Conservation (phyloP, 2,888 invertebrate genomes). For the Euplexia lucipara region DNA sequence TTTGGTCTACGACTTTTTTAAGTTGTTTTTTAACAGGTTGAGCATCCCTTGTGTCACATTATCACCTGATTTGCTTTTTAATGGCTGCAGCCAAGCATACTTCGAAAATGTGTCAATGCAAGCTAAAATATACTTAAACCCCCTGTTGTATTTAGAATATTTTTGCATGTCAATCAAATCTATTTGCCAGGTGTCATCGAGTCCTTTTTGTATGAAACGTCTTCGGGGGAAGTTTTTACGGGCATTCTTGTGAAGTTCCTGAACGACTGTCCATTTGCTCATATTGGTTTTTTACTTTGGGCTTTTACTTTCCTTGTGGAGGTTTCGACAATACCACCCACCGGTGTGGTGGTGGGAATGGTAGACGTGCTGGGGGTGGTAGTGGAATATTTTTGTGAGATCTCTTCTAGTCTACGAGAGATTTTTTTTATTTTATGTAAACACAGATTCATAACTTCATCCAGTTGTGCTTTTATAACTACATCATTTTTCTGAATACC, state of each 20-base stretch:
- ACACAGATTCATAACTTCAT: not conserved
- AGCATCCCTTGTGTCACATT: not conserved
- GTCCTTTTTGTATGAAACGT: conserved; percentile 11
- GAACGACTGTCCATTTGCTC: conserved; percentile 9
- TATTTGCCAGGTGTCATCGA: conserved; percentile 8
- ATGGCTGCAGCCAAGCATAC: not conserved
- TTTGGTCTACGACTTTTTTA: not conserved
- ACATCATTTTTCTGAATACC: conserved; percentile 8
- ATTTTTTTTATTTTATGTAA: not conserved
- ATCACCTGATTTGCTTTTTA: not conserved
- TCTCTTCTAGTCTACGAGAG: not conserved
- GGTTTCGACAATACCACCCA: not conserved
- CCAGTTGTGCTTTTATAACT: not conserved
- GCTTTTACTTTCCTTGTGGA: not conserved
- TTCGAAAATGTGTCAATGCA: not conserved
- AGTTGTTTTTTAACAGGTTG: not conserved
- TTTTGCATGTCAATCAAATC: conserved; percentile 3
- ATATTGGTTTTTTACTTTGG: conserved; percentile 1
- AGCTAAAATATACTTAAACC: conserved; percentile 2
- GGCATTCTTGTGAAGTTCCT: conserved; percentile 6
- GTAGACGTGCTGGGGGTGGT: not conserved
- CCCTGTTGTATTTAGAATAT: not conserved
- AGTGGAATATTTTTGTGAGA: not conserved
- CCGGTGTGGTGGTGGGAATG: not conserved
- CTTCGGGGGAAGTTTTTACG: conserved; percentile 1